Base-by-base conservation (phyloP, 2,888 invertebrate species). In the Eristalis intricaria region DNA sequence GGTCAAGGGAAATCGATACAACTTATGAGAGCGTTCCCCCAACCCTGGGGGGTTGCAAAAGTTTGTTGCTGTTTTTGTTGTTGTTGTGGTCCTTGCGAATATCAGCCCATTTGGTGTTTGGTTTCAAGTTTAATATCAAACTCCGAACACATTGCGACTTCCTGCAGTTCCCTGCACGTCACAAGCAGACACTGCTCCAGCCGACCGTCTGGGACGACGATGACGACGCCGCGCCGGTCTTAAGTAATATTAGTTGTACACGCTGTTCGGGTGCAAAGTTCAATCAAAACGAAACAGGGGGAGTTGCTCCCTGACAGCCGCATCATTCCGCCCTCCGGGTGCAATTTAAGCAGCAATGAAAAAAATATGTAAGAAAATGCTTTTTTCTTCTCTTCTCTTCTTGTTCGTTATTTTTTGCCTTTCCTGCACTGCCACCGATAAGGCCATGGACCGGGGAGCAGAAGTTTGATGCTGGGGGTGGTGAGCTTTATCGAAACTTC, bases 81-180 rank as follows among this genome's bases (percentile, higher is more conserved):
- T 40, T 11, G 13, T 40, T 83, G 26, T 35, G 38, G 26, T 35
- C 11, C 38, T 38, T 13, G 13, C 38, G 38, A 38, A 38, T 73
- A 13, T 70, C 79, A 43, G 73, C 73, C 85, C 77, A 82, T 77
- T 81, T 77, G 85, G 85, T 82, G 85, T 85, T 85, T 64, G 73
- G 81, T 85, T 85, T 85, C 85, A 85, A 85, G 82, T 81, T 85
- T 82, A 85, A 85, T 82, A 85, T 77, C 77, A 81, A 76, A 80
- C 15, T 76, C 43, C 43, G 60, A 77, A 82, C 81, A 82, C 73
- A 66, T 65, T 79, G 79, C 65, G 56, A 15, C 11, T 35, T 8
- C 32, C 19, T 66, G 32, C n/a, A n/a, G 15, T 7, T 23, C 11
- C 22, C 15, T 29, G 40, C 65, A 68, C 81, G 73, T 81, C 85